phyloP scores from a whole-genome alignment of 2,113 vertebrate genomes.

The Formicarius rufipectus region DNA sequence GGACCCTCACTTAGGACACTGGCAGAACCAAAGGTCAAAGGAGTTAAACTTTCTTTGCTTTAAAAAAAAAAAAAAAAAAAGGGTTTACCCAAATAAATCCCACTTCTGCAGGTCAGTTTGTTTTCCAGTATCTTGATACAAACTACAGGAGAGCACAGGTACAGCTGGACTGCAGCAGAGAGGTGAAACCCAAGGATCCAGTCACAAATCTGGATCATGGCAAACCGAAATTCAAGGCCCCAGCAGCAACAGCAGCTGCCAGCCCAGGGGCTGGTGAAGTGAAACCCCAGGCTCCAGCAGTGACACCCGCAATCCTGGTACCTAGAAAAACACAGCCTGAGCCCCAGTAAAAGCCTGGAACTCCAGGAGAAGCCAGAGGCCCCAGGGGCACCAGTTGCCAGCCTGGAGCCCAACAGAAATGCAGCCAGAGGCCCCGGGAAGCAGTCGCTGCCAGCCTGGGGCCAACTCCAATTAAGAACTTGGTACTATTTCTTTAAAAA shows the following conservation, averaged over 20 bases:
- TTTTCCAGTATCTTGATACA: slow-evolving; percentile 54
- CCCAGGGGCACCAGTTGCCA: slow-evolving; percentile 29
- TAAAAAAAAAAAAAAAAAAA: neutral
- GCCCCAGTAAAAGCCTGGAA: slow-evolving; percentile 23
- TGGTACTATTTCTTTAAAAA: slow-evolving; percentile 62
- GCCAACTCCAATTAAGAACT: slow-evolving; percentile 35
- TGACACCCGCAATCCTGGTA: slow-evolving; percentile 24
- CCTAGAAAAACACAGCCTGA: slow-evolving; percentile 32
- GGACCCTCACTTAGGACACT: slow-evolving; percentile 21
- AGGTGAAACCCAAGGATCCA: slow-evolving; percentile 35
- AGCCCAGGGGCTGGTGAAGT: slow-evolving; percentile 1
- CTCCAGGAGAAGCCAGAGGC: slow-evolving; percentile 14
- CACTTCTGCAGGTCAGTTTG: slow-evolving; percentile 27
- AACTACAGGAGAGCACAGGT: slow-evolving; percentile 49
- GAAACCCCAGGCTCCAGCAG: slow-evolving; percentile 48
- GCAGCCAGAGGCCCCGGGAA: slow-evolving; percentile 2
- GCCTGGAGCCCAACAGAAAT: slow-evolving; percentile 36
- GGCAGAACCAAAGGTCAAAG: slow-evolving; percentile 39
- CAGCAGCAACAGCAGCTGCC: slow-evolving; percentile 42
- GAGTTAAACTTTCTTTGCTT: slow-evolving; percentile 2
- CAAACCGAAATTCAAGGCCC: slow-evolving; percentile 46
- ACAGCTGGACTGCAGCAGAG: slow-evolving; percentile 25
- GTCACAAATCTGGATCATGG: slow-evolving; percentile 19
- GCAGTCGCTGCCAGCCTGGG: neutral
- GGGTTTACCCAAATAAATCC: slow-evolving; percentile 27